Percentiles rank a stretch among this genome's conserved stretches.
Evolutionary conservation across 2,797 vertebrate species (phyloP).

Genomic region (Trichosurus vulpecula): DNA sequence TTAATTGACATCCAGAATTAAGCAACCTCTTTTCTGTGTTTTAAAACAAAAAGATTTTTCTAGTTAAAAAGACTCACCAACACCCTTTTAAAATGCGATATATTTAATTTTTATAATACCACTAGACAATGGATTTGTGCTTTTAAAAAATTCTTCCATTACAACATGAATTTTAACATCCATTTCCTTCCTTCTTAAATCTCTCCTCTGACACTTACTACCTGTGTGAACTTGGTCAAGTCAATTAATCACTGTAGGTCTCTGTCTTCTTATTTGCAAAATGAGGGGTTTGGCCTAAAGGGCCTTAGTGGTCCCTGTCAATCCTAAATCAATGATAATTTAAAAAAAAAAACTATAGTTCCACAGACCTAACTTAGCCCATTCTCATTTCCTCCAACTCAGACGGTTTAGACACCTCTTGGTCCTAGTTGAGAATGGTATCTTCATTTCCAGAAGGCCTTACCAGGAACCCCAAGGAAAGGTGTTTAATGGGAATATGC

Average conservation of each 20-base stretch:
- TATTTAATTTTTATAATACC: slow-evolving; percentile 16
- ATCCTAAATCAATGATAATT: not conserved
- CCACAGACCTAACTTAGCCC: not conserved
- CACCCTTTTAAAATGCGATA: slow-evolving; percentile 39
- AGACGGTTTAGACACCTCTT: not conserved
- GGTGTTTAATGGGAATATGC: not conserved
- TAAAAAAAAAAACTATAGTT: not conserved
- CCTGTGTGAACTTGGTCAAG: not conserved
- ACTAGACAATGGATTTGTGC: slow-evolving; percentile 29
- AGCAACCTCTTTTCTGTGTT: slow-evolving; percentile 68
- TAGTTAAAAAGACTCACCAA: slow-evolving; percentile 67
- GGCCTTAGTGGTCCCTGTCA: not conserved
- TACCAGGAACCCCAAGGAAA: not conserved
- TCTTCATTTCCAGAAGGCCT: not conserved
- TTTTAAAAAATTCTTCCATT: slow-evolving; percentile 15
- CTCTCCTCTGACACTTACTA: not conserved
- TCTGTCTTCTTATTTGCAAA: not conserved
- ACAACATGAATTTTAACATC: slow-evolving; percentile 2
- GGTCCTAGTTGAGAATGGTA: not conserved
- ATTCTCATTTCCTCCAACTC: not conserved
- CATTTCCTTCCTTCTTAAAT: slow-evolving; percentile 24
- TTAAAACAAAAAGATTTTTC: slow-evolving; percentile 70
- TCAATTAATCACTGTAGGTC: not conserved
- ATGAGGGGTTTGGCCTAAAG: not conserved
- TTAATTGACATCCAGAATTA: slow-evolving; percentile 80